These are phyloP conservation scores for Aphidoletes aphidimyza DNA, from an alignment of 2,888 invertebrate genomes.

Conservation along the genomic window DNA sequence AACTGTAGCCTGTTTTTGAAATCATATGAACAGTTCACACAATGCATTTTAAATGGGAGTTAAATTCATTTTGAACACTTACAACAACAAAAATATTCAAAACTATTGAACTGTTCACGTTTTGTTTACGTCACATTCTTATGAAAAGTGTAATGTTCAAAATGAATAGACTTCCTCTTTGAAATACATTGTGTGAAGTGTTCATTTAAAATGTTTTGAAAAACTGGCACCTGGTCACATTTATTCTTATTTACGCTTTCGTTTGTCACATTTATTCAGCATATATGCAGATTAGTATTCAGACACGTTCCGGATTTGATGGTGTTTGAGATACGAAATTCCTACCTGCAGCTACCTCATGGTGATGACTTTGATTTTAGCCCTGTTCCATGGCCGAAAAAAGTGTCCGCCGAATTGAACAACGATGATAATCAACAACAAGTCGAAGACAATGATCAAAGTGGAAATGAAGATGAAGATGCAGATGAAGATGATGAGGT, in stretches of 20 bases:
- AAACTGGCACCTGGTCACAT: too few species aligned
- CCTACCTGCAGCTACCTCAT: background rate
- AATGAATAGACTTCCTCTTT: too few species aligned
- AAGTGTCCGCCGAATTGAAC: background rate
- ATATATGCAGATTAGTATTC: background rate
- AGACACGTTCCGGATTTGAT: background rate
- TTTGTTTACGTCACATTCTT: too few species aligned
- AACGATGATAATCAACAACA: background rate
- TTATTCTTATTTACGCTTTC: background rate
- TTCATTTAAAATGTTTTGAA: too few species aligned
- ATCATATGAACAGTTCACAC: too few species aligned
- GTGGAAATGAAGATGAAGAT: background rate
- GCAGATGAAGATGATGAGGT: background rate
- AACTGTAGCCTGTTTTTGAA: too few species aligned
- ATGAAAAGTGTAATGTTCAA: too few species aligned
- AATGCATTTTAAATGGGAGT: too few species aligned
- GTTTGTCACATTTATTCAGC: background rate
- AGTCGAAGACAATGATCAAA: background rate
- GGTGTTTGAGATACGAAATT: background rate
- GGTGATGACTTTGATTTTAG: background rate
- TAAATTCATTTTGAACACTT: too few species aligned
- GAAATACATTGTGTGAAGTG: too few species aligned
- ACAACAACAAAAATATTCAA: too few species aligned
- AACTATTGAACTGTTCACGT: too few species aligned
- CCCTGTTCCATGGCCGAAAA: background rate